phyloP scores from a whole-genome alignment of 2,113 vertebrate species.

The Lophura nycthemera region DNA sequence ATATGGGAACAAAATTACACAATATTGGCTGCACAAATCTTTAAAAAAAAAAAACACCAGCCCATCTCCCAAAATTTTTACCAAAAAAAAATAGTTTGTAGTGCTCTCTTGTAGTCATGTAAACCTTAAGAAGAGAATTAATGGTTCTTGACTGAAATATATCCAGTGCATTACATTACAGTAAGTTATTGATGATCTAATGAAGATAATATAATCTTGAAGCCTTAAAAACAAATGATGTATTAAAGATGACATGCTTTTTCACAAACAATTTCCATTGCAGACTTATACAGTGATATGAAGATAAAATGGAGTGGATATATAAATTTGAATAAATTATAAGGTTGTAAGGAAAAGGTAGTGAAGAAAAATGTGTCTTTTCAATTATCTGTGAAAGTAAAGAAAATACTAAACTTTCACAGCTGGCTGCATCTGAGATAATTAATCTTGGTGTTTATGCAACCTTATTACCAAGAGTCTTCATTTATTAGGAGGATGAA shows the following conservation, averaged over 20 bases:
- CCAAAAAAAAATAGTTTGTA: not conserved
- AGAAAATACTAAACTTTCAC: not conserved
- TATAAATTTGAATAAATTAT: slow-evolving; percentile 1
- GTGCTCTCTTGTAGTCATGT: not conserved
- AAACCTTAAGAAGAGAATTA: not conserved
- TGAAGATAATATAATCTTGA: not conserved
- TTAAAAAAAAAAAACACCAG: not conserved
- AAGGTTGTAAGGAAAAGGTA: slow-evolving; percentile 27
- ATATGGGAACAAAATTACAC: not conserved
- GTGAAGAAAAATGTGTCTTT: not conserved
- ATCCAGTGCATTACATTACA: not conserved
- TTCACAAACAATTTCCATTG: not conserved
- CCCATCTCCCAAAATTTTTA: not conserved
- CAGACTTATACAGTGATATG: not conserved
- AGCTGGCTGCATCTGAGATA: not conserved
- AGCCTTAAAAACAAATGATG: not conserved
- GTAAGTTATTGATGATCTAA: not conserved
- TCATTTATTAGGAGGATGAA: not conserved
- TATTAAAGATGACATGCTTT: not conserved
- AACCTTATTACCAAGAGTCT: not conserved
- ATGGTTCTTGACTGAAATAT: not conserved
- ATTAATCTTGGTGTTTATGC: not conserved
- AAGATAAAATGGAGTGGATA: slow-evolving; percentile 7
- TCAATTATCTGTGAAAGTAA: not conserved
- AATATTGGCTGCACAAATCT: not conserved